phyloP scores from a whole-genome alignment of 2,888 invertebrate genomes.

The Drosophila fungiperda region DNA sequence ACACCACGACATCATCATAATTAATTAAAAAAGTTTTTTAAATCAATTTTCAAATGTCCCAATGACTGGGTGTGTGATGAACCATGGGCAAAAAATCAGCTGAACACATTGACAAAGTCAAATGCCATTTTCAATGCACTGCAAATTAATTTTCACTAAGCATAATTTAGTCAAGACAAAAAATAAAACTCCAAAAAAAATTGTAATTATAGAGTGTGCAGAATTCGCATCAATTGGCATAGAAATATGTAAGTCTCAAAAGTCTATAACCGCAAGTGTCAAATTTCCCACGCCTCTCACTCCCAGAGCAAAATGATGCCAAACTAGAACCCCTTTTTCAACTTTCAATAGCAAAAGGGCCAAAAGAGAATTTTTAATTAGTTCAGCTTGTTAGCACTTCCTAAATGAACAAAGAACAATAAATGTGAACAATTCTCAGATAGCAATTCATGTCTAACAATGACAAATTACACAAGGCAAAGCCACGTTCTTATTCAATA shows the following conservation, averaged over 20 bases:
- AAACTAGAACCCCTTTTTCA: constrained; percentile 12
- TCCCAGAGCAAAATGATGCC: not conserved
- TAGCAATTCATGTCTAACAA: constrained; percentile 10
- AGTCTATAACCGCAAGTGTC: constrained; percentile 1
- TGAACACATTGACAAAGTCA: constrained; percentile 23
- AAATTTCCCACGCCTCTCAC: not conserved
- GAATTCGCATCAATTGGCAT: not conserved
- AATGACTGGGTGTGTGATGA: constrained; percentile 73
- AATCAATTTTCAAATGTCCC: constrained; percentile 76
- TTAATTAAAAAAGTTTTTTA: constrained; percentile 80
- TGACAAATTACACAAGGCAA: constrained; percentile 28
- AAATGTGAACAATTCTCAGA: constrained; percentile 1
- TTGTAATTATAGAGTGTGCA: not conserved
- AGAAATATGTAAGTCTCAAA: not conserved
- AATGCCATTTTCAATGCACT: constrained; percentile 22
- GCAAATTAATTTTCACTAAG: not conserved
- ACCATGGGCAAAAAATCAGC: constrained; percentile 50
- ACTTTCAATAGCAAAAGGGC: constrained; percentile 11
- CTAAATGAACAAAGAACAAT: constrained; percentile 3
- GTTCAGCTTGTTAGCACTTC: constrained; percentile 18
- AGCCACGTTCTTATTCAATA: constrained; percentile 41
- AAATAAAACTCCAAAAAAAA: not conserved
- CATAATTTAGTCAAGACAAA: not conserved
- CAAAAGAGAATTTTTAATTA: constrained; percentile 54
- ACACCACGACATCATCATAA: constrained; percentile 75